Percentiles rank a stretch among this genome's conserved stretches.
Evolutionary conservation across 2,797 vertebrate species (phyloP).

Genomic region (Perodicticus potto): DNA sequence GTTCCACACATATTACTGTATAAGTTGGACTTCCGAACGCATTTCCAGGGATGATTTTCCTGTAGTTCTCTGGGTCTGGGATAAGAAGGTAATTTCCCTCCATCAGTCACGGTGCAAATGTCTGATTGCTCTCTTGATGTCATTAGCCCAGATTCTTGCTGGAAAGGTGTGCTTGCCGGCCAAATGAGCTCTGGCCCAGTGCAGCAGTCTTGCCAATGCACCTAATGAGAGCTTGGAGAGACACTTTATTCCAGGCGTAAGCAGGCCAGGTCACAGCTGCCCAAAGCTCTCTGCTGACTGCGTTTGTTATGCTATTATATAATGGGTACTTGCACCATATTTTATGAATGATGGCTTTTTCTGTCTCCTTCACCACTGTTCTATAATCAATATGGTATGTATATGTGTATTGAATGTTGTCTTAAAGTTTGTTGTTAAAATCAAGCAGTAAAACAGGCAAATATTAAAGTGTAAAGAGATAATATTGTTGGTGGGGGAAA

Average conservation of each 20-base stretch:
- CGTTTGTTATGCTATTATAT: not conserved
- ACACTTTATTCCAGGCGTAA: not conserved
- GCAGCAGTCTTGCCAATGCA: not conserved
- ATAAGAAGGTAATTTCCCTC: not conserved
- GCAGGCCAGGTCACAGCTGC: not conserved
- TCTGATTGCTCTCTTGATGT: not conserved
- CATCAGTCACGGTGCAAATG: not conserved
- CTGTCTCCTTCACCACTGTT: not conserved
- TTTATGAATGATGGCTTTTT: not conserved
- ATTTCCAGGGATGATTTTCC: not conserved
- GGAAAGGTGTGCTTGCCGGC: not conserved
- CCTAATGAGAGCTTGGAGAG: not conserved
- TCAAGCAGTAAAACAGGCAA: not conserved
- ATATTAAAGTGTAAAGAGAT: not conserved
- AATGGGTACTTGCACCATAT: slow-evolving; percentile 36
- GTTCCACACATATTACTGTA: not conserved
- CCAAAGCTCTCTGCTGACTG: not conserved
- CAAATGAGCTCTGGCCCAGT: not conserved
- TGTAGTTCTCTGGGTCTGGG: not conserved
- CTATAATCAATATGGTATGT: not conserved
- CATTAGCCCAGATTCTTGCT: slow-evolving; percentile 15
- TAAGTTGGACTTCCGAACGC: not conserved
- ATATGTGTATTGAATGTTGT: not conserved
- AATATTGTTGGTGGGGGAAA: not conserved
- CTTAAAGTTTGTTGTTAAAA: not conserved